These are phyloP conservation scores for Siphamia tubifer DNA, from an alignment of 2,113 vertebrate species.

Conservation along the genomic window DNA sequence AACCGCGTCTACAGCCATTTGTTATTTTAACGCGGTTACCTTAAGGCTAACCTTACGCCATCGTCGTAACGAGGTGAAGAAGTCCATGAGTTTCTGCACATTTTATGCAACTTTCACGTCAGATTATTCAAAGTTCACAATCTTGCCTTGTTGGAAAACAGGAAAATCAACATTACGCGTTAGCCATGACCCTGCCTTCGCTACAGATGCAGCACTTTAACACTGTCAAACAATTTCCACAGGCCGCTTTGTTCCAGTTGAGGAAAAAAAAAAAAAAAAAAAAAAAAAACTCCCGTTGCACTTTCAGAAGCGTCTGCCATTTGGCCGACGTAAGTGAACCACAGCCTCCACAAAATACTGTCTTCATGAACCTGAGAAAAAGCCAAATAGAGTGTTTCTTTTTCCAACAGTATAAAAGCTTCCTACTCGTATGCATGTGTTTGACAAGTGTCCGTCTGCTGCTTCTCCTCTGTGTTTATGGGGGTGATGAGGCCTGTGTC, in stretches of 20 bases:
- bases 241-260: slow-evolving; percentile 10
- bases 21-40: not conserved
- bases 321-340: slow-evolving; percentile 21
- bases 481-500: slow-evolving; percentile 61
- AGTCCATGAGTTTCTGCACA: not conserved
- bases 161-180: not conserved
- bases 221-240: slow-evolving; percentile 3
- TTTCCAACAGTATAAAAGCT: slow-evolving; percentile 46
- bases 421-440: slow-evolving; percentile 49
- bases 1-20: not conserved
- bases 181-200: not conserved
- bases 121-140: not conserved
- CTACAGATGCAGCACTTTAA: not conserved
- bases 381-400: slow-evolving; percentile 17
- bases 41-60: no score
- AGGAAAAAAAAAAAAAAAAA: no score
- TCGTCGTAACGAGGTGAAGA: no score
- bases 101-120: not conserved
- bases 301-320: slow-evolving; percentile 43
- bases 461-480: slow-evolving; percentile 67
- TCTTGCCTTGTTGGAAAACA: not conserved
- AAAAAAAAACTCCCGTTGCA: not conserved
- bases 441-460: slow-evolving; percentile 63
- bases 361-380: slow-evolving; percentile 34
- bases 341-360: slow-evolving; percentile 37